A percentile compares a stretch with the other conserved stretches of the same genome.
Evolutionary conservation across 2,797 vertebrate species (phyloP).

Genomic region (Pygocentrus nattereri): DNA sequence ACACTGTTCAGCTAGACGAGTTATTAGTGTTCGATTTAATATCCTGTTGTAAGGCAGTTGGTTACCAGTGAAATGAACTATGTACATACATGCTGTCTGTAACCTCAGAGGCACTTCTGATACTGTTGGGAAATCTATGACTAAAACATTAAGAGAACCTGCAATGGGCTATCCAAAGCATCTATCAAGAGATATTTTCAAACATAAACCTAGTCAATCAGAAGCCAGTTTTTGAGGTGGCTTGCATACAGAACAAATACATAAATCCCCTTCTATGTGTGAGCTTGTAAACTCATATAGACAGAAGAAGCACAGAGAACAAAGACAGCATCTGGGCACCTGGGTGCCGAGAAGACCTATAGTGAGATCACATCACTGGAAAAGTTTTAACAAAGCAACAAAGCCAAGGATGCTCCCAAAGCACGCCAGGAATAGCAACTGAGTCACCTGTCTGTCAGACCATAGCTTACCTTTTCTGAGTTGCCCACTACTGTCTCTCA

Average conservation of each 20-base stretch:
- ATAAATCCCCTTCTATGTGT: neutral
- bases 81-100: neutral
- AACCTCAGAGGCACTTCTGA: neutral
- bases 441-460: neutral
- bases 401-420: neutral
- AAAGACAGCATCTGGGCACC: slow-evolving; percentile 7
- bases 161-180: neutral
- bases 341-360: neutral
- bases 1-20: too few relatives aligned
- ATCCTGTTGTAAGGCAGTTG: too few relatives aligned
- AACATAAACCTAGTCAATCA: neutral
- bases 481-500: too few relatives aligned
- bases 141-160: neutral
- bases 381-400: neutral
- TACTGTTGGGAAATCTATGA: neutral
- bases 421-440: neutral
- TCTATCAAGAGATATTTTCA: neutral
- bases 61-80: too few relatives aligned
- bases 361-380: neutral
- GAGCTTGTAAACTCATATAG: neutral
- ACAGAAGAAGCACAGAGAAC: neutral
- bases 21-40: too few relatives aligned
- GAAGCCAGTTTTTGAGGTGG: neutral
- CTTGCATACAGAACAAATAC: neutral
- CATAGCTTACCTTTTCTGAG: neutral